phyloP scores from a whole-genome alignment of 1,140 invertebrate species.

The Cydia pomonella region DNA sequence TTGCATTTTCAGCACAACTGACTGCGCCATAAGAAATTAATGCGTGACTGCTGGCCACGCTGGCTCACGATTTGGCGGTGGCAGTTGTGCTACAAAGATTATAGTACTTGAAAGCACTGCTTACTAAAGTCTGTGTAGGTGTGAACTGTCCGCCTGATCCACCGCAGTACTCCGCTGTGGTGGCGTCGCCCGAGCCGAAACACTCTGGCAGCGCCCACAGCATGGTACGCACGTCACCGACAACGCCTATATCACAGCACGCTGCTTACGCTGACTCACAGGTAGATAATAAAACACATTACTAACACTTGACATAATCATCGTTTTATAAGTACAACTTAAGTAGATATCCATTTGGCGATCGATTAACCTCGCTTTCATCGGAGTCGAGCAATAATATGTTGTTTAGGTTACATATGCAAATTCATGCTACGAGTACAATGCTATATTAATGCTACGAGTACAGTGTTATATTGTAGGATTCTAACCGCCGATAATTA shows the following conservation, averaged over 20 bases:
- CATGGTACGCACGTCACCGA: constrained; percentile 59
- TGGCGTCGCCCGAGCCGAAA: constrained; percentile 59
- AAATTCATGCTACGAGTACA: no score
- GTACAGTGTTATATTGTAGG: no score
- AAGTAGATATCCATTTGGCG: background rate
- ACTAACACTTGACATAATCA: constrained; percentile 32
- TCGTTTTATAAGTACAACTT: background rate
- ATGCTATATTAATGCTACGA: no score
- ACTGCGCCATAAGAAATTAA: no score
- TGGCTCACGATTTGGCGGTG: no score
- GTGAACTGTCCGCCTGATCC: constrained; percentile 65
- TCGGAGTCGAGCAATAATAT: no score
- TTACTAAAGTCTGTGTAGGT: constrained; percentile 43
- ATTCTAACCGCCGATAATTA: no score
- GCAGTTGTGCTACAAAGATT: no score
- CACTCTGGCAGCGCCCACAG: constrained; percentile 66
- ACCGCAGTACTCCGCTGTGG: constrained; percentile 64
- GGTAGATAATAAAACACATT: constrained; percentile 50
- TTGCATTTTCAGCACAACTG: no score
- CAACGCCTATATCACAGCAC: constrained; percentile 57
- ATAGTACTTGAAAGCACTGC: background rate
- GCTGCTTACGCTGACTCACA: constrained; percentile 60
- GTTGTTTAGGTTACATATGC: no score
- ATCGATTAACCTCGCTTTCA: no score
- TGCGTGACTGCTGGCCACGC: no score